Conservation (phyloP, 2,797 vertebrate species). For the Trematomus bernacchii region DNA sequence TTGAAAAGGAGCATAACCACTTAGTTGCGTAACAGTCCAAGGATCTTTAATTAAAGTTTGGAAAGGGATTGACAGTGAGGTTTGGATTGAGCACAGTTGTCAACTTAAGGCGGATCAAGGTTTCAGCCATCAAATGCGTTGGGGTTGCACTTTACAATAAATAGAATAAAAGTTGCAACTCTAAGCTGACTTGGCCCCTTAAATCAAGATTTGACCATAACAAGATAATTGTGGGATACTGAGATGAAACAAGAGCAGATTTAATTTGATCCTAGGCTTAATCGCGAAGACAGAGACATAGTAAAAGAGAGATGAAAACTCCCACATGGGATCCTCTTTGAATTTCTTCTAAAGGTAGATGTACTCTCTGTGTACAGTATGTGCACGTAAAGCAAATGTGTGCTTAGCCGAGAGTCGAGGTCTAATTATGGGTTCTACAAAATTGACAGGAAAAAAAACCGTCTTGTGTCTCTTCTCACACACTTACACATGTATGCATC, state of each 20-base stretch:
- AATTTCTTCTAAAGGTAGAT: constrained; percentile 43
- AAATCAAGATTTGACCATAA: constrained; percentile 67
- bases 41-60: constrained; percentile 11
- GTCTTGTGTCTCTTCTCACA: constrained; percentile 45
- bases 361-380: constrained; percentile 29
- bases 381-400: constrained; percentile 45
- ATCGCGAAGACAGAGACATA: constrained; percentile 31
- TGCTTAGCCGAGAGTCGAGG: constrained; percentile 41
- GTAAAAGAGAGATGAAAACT: constrained; percentile 60
- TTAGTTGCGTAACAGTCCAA: background rate
- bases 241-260: constrained; percentile 59
- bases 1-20: background rate
- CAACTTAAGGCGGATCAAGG: constrained; percentile 41
- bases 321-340: constrained; percentile 55
- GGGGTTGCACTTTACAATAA: constrained; percentile 45
- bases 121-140: constrained; percentile 35
- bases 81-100: constrained; percentile 27
- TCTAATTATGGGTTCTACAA: constrained; percentile 69
- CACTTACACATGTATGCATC: constrained; percentile 45
- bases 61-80: constrained; percentile 10
- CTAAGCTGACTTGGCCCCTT: constrained; percentile 36
- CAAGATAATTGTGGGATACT: constrained; percentile 57
- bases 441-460: constrained; percentile 43
- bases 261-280: constrained; percentile 60
- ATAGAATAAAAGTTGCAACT: constrained; percentile 41